phyloP scores from a whole-genome alignment of 2,797 vertebrate genomes.

The Hypotaenidia philippensis region DNA sequence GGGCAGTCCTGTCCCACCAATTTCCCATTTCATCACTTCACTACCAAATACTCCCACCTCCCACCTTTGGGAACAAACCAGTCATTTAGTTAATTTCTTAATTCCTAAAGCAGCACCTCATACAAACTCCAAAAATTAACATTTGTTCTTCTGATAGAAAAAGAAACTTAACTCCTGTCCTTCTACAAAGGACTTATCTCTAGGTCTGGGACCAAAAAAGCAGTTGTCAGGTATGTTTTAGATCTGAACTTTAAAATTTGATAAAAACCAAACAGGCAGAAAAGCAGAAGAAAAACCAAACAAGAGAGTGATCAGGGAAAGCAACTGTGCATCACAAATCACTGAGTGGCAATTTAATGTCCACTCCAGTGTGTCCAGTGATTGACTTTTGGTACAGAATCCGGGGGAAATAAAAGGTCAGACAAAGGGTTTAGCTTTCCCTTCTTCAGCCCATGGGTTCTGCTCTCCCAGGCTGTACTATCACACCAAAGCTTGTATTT shows the following conservation, averaged over 20 bases:
- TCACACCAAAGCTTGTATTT: rapidly evolving
- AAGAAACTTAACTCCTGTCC: background rate
- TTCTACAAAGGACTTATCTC: background rate
- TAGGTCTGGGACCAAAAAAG: background rate
- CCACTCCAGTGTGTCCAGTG: background rate
- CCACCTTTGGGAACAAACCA: background rate
- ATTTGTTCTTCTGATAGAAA: background rate
- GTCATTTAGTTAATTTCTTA: background rate
- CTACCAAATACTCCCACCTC: background rate
- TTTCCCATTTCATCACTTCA: background rate
- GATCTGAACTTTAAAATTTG: background rate
- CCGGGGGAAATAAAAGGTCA: background rate
- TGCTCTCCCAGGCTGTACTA: background rate
- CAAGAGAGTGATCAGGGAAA: background rate
- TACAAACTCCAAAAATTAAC: background rate
- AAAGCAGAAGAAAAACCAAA: background rate
- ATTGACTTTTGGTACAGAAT: background rate
- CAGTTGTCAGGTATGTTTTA: background rate
- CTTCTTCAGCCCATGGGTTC: background rate
- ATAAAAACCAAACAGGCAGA: background rate
- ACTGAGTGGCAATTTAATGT: background rate
- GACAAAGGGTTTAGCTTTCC: background rate
- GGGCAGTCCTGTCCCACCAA: background rate
- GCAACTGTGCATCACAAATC: background rate
- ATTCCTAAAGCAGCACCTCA: background rate